Percentiles rank a stretch among this genome's conserved stretches.
These are phyloP conservation scores for Scytalopus superciliaris DNA, from an alignment of 2,113 vertebrate genomes.

Conservation along the genomic window DNA sequence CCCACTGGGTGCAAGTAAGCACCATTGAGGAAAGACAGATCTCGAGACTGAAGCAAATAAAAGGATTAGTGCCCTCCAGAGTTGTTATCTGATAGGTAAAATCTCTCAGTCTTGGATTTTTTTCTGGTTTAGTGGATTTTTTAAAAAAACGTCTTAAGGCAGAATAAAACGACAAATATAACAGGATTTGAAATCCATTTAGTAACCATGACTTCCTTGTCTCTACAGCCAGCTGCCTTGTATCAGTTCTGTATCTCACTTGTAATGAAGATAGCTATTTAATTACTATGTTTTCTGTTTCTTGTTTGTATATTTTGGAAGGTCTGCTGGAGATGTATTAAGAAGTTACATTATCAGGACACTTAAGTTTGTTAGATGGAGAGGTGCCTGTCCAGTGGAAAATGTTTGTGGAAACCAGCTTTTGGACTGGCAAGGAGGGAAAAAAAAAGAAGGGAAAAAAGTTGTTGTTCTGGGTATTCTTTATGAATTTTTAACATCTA, in stretches of 20 bases:
- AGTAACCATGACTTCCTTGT: neutral
- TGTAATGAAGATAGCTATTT: neutral
- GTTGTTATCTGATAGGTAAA: neutral
- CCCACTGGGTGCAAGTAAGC: neutral
- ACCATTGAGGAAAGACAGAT: neutral
- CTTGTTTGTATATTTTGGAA: neutral
- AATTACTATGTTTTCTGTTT: neutral
- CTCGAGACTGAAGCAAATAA: neutral
- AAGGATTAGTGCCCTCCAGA: neutral
- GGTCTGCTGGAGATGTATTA: neutral
- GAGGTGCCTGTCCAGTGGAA: neutral
- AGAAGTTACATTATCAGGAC: neutral
- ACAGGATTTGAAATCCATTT: neutral
- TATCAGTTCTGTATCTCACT: neutral
- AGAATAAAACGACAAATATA: neutral
- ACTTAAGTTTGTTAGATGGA: neutral
- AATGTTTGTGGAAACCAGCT: neutral
- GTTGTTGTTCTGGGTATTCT: neutral
- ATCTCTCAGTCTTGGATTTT: neutral
- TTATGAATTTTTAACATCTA: neutral
- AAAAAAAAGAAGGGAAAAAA: neutral
- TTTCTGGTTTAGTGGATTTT: neutral
- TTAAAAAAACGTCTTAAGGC: neutral
- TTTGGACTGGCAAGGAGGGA: neutral
- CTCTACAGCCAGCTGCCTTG: neutral